Conservation (phyloP, 2,797 vertebrate genomes). For the Prionace glauca region DNA sequence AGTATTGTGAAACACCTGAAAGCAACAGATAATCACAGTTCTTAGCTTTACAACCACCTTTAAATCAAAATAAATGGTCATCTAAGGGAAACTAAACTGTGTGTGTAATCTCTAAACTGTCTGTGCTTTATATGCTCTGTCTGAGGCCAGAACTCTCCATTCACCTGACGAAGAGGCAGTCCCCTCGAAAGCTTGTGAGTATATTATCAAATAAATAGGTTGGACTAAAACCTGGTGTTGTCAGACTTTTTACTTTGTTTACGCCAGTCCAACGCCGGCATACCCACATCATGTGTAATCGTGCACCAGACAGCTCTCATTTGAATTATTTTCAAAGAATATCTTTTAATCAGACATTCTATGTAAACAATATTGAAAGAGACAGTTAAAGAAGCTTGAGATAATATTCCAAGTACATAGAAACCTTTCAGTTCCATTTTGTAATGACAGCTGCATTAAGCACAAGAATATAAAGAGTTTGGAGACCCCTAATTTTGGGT, state of each 20-base stretch:
- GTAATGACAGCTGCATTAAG: neutral
- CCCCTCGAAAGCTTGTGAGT: no score
- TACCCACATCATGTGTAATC: no score
- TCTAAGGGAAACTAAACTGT: neutral
- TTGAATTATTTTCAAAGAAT: neutral
- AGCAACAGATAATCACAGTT: neutral
- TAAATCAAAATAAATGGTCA: neutral
- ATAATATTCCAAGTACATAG: neutral
- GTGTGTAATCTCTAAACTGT: neutral
- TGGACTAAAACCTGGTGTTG: no score
- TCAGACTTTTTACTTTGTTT: no score
- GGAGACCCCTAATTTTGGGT: neutral
- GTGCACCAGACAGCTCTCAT: neutral
- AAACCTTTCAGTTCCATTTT: slow-evolving; percentile 3
- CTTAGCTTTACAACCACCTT: slow-evolving; percentile 3
- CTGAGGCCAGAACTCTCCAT: no score
- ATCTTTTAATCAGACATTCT: neutral
- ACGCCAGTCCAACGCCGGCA: no score
- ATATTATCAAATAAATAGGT: no score
- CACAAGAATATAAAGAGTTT: neutral
- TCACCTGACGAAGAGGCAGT: no score
- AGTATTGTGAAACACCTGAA: neutral
- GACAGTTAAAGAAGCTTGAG: neutral
- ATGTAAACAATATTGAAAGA: neutral
- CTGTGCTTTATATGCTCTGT: no score